Evolutionary conservation across 2,888 invertebrate genomes (phyloP), one percentile per base, ranked within the genome.

Genomic region (Lypha dubia): DNA sequence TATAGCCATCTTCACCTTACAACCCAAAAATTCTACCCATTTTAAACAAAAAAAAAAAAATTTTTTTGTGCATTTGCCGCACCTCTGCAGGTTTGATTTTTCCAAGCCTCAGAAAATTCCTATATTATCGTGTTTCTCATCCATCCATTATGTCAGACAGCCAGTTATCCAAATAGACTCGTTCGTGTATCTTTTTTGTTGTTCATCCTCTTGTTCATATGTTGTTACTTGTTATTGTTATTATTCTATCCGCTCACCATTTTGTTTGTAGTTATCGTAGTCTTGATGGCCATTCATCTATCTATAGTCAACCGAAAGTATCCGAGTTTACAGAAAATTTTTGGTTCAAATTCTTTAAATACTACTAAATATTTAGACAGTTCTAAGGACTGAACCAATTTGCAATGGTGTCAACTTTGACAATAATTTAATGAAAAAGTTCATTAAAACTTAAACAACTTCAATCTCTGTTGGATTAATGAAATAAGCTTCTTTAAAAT

Each of bases 311-410:
- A 68, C 22, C 76, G 68, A 79, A 71, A 65, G 46, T 79, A 65
- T 79, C 35, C 46, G 44, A 71, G 56, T 79, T 63, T 63, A 63
- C 53, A 63, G 53, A 63, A 44, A 46, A 44, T 70, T 49, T 79
- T 79, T 65, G 56, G 35, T 58, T 79, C 17, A 65, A 80, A 67
- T 80, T 80, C 51, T 68, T 80, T 62, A 53, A 70, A 77, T 41
- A 67, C 9, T 41, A 9, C 9, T 41, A 9, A 2, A 13, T 28
- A 56, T 24, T 65, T 46, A 6, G 58, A 13, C 20, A 60, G 11
- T 2, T 15, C n/a, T 20, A 44, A 46, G 22, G 35, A 35, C 32
- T 35, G 46, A 6, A 6, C 15, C 7, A 3, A 35, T 32, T n/a
- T 7, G 1, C 58, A 41, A 3, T 62, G 41, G 13, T 38, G 62